phyloP scores from a whole-genome alignment of 2,797 vertebrate species.

The Labeo calbasu region DNA sequence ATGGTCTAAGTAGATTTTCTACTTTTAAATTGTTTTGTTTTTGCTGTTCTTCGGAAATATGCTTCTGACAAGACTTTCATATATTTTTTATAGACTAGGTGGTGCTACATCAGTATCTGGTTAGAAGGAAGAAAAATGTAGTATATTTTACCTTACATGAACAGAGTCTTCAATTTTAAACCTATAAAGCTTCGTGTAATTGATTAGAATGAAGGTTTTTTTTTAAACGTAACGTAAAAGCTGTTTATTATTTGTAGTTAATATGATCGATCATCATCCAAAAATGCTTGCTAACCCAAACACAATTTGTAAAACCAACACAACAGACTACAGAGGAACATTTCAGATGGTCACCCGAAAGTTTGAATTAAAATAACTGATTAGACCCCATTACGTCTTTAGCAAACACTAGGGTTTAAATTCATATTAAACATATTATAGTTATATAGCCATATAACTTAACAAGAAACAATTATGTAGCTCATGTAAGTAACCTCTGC shows the following conservation, averaged over 20 bases:
- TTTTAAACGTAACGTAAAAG: not conserved
- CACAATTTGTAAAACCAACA: not conserved
- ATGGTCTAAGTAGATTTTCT: not conserved
- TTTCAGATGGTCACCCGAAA: too few species aligned
- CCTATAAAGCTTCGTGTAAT: not conserved
- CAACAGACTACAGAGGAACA: not conserved
- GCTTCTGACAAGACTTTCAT: not conserved
- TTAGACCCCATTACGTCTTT: too few species aligned
- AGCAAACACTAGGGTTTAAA: not conserved
- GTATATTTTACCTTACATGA: not conserved
- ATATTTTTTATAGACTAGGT: not conserved
- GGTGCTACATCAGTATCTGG: not conserved
- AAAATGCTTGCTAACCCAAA: not conserved
- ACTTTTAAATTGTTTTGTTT: not conserved
- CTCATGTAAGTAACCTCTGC: not conserved
- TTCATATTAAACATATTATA: not conserved
- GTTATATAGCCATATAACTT: not conserved
- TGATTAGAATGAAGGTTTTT: not conserved
- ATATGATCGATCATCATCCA: not conserved
- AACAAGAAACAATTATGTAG: not conserved
- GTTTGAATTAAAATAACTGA: too few species aligned
- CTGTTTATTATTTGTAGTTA: not conserved
- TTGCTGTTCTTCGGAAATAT: not conserved
- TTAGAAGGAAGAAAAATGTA: not conserved
- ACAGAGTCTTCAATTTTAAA: not conserved